A percentile compares a stretch with the other conserved stretches of the same genome.
These are phyloP conservation scores for Aurelia sp. DNA, from an alignment of 30 jellyfish, hydroid and myxozoan species.

Conservation along the genomic window DNA sequence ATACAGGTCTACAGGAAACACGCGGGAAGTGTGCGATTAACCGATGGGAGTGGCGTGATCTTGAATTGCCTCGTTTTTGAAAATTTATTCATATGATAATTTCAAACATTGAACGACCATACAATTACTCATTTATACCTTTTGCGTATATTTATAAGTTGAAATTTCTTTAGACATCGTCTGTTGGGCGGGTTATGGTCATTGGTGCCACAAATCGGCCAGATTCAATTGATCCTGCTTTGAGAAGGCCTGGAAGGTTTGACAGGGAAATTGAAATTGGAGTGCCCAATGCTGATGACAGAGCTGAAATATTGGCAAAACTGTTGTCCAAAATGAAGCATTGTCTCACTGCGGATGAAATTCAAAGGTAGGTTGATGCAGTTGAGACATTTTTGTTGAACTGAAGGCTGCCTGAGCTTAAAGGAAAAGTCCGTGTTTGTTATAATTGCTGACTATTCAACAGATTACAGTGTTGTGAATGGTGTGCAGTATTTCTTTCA, in stretches of 20 bases:
- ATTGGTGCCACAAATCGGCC: constrained; percentile 87
- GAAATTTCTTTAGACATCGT: constrained; percentile 10
- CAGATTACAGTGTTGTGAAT: too few species aligned
- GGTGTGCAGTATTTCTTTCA: too few species aligned
- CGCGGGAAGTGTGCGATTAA: too few species aligned
- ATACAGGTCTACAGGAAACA: too few species aligned
- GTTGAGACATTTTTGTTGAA: too few species aligned
- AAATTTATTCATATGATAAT: too few species aligned
- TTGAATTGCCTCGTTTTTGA: too few species aligned
- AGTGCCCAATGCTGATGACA: constrained; percentile 84
- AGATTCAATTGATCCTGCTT: constrained; percentile 86
- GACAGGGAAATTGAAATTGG: constrained; percentile 90
- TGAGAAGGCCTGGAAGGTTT: constrained; percentile 93
- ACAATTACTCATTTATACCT: background rate
- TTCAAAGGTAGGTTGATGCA: constrained; percentile 25
- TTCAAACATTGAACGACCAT: too few species aligned
- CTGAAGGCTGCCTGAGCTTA: too few species aligned
- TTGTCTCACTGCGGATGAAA: constrained; percentile 29
- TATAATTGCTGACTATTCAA: too few species aligned
- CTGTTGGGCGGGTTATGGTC: constrained; percentile 74
- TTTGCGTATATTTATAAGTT: background rate
- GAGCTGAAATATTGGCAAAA: constrained; percentile 71
- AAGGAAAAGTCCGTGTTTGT: too few species aligned
- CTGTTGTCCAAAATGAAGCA: constrained; percentile 55
- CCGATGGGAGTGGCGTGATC: too few species aligned